Percentiles rank a stretch among this genome's conserved stretches.
Evolutionary conservation across 2,797 vertebrate genomes (phyloP).

Genomic region (Pseudomugil gertrudae): DNA sequence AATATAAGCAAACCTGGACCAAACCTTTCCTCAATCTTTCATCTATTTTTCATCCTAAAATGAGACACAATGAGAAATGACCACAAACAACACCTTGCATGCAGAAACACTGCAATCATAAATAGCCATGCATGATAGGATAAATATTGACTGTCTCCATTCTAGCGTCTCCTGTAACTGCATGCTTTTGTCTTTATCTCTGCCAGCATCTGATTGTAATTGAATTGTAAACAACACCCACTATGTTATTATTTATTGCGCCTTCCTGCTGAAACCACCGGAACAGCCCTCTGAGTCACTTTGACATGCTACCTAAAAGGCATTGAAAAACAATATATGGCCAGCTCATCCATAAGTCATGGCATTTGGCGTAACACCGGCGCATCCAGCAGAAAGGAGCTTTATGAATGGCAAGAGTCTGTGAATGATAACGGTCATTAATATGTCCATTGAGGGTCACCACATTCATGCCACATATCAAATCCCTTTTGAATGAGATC

Average conservation of each 20-base stretch:
- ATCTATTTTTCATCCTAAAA: neutral
- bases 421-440: conserved; percentile 96
- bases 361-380: conserved; percentile 84
- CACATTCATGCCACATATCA: conserved; percentile 97
- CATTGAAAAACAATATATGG: conserved; percentile 84
- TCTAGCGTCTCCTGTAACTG: conserved; percentile 58
- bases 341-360: conserved; percentile 96
- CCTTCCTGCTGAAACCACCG: conserved; percentile 61
- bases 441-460: conserved; percentile 93
- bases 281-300: conserved; percentile 77
- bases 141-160: conserved; percentile 72
- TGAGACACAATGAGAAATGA: conserved; percentile 34
- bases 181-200: conserved; percentile 64
- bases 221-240: conserved; percentile 80
- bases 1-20: neutral
- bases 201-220: conserved; percentile 64
- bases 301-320: conserved; percentile 90
- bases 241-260: conserved; percentile 83
- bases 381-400: conserved; percentile 66
- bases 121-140: conserved; percentile 46
- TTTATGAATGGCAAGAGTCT: conserved; percentile 88
- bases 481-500: conserved; percentile 97
- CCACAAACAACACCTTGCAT: conserved; percentile 51
- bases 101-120: conserved; percentile 52
- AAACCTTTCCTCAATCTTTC: neutral